phyloP scores from a whole-genome alignment of 1,140 invertebrate genomes.

The Zaprionus davidi region DNA sequence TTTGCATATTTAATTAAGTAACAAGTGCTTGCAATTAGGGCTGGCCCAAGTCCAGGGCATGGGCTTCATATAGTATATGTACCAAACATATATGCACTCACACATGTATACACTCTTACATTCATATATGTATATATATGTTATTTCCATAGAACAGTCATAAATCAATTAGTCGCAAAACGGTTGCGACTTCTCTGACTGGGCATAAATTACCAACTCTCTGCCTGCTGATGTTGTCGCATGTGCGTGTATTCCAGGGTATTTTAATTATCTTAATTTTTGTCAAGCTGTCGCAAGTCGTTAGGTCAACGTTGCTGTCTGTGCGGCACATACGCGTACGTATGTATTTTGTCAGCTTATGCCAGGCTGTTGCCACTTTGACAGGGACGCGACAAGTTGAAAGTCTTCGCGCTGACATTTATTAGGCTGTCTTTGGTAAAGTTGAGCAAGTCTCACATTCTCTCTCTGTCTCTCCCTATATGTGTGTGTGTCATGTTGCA shows the following conservation, averaged over 20 bases:
- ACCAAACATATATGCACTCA: constrained; percentile 48
- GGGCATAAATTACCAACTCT: constrained; percentile 45
- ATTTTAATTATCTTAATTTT: constrained; percentile 56
- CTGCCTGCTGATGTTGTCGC: background rate
- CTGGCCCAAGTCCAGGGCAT: constrained; percentile 24
- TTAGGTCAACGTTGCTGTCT: background rate
- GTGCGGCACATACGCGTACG: constrained; percentile 15
- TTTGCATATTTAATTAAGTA: constrained; percentile 61
- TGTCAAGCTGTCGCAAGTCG: constrained; percentile 7
- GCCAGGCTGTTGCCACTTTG: constrained; percentile 47
- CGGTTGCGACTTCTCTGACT: constrained; percentile 35
- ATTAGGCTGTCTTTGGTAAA: constrained; percentile 42
- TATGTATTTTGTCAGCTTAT: constrained; percentile 36
- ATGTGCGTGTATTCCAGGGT: constrained; percentile 4
- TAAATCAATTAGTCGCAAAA: constrained; percentile 59
- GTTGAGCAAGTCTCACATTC: constrained; percentile 2
- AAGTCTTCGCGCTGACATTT: constrained; percentile 47
- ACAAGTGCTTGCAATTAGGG: constrained; percentile 65
- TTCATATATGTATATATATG: background rate
- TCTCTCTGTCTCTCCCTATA: background rate
- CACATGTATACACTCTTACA: background rate
- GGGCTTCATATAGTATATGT: constrained; percentile 18
- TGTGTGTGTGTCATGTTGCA: constrained; percentile 20
- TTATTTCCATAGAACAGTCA: background rate
- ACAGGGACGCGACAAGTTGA: constrained; percentile 36